Evolutionary conservation across 2,113 vertebrate species (phyloP).

Genomic region (Dipodomys merriami): DNA sequence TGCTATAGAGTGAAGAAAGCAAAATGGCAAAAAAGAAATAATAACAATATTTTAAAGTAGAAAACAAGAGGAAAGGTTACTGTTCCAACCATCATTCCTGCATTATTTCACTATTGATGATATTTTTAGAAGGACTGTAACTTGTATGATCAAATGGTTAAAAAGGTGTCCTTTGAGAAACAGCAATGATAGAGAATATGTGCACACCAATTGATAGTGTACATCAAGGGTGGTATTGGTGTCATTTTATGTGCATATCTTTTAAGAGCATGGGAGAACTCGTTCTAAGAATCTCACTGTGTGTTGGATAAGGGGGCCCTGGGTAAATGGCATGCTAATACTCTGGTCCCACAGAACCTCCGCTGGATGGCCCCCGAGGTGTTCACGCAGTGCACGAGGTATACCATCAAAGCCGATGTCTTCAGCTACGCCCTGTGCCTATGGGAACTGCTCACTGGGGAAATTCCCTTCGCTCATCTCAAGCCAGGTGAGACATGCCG

Average conservation of each 20-base stretch:
- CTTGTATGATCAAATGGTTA: neutral
- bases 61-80: neutral
- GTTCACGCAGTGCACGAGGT: constrained; percentile 95
- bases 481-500: constrained; percentile 91
- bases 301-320: neutral
- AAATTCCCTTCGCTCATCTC: constrained; percentile 96
- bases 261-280: neutral
- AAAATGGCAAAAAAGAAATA: neutral
- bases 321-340: neutral
- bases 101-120: neutral
- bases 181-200: neutral
- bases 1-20: neutral
- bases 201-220: neutral
- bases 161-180: neutral
- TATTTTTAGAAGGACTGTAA: neutral
- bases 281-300: neutral
- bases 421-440: constrained; percentile 97
- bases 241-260: neutral
- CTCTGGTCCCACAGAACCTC: constrained; percentile 88
- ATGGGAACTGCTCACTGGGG: constrained; percentile 95
- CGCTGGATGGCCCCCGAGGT: constrained; percentile 98
- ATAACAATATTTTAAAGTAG: neutral
- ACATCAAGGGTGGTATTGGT: neutral
- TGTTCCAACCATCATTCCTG: neutral
- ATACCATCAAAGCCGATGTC: constrained; percentile 96